Percentiles rank a stretch among this genome's conserved stretches.
These are phyloP conservation scores for Solenodon paradoxus DNA, from an alignment of 2,113 vertebrate species.

Conservation along the genomic window DNA sequence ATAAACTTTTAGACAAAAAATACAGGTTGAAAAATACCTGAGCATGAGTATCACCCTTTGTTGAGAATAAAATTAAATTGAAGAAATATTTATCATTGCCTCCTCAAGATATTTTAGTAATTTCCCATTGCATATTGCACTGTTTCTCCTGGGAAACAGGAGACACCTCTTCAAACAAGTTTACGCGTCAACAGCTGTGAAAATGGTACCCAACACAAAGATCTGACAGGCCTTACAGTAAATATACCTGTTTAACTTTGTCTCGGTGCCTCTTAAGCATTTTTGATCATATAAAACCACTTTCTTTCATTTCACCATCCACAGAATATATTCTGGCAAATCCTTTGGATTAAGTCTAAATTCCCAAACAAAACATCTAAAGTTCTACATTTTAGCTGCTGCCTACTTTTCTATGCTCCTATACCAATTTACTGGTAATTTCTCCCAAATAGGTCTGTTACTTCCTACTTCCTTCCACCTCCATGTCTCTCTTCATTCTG, in stretches of 20 bases:
- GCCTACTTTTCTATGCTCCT: background rate
- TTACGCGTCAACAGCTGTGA: background rate
- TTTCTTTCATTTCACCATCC: background rate
- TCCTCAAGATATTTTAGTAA: background rate
- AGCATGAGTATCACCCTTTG: background rate
- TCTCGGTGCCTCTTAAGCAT: background rate
- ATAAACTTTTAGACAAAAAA: no score
- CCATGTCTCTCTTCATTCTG: background rate
- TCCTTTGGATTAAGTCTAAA: background rate
- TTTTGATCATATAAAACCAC: constrained; percentile 8
- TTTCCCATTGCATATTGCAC: background rate
- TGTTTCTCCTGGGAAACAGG: background rate
- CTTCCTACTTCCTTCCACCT: background rate
- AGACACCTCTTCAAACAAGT: background rate
- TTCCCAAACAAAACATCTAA: background rate
- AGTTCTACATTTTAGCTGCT: background rate
- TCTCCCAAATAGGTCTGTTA: background rate
- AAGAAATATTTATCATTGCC: background rate
- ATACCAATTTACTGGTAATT: background rate
- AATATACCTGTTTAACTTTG: background rate
- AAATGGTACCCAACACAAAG: background rate
- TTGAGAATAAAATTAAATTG: constrained; percentile 17
- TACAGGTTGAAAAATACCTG: background rate
- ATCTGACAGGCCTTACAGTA: background rate
- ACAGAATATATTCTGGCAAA: constrained; percentile 12